Evolutionary conservation across 2,888 invertebrate species (phyloP).

Genomic region (Agrilus biguttatus): DNA sequence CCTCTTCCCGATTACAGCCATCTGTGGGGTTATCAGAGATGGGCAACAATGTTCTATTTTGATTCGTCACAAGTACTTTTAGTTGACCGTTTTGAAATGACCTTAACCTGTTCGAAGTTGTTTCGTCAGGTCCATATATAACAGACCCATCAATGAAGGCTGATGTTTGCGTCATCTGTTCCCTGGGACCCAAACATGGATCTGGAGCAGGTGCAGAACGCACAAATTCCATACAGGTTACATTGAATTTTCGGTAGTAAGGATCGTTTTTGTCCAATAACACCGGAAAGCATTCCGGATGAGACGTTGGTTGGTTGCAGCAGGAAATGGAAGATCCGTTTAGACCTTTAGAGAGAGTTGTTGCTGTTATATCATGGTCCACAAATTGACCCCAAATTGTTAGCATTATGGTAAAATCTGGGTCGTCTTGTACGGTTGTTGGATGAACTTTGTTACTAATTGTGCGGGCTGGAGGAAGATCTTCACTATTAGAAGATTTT

Average conservation of each 20-base stretch:
- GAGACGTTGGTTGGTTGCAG: constrained; percentile 37
- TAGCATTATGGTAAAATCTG: constrained; percentile 66
- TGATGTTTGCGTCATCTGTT: constrained; percentile 73
- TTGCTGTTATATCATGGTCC: constrained; percentile 78
- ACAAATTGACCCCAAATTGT: constrained; percentile 83
- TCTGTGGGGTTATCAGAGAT: constrained; percentile 54
- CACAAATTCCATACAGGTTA: constrained; percentile 75
- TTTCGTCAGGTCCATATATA: constrained; percentile 56
- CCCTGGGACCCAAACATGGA: constrained; percentile 63
- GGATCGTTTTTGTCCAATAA: constrained; percentile 50
- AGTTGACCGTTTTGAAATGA: constrained; percentile 42
- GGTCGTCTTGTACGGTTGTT: constrained; percentile 57
- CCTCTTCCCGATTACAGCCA: constrained; percentile 59
- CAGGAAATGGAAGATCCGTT: constrained; percentile 62
- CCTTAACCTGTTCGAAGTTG: constrained; percentile 37
- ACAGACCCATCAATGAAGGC: constrained; percentile 74
- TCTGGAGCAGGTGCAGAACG: constrained; percentile 66
- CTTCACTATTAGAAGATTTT: constrained; percentile 32
- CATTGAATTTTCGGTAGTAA: constrained; percentile 48
- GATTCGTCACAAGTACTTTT: constrained; percentile 45
- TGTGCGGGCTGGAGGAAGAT: constrained; percentile 59
- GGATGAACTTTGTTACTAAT: constrained; percentile 62
- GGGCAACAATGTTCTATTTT: constrained; percentile 56
- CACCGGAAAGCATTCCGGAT: constrained; percentile 76
- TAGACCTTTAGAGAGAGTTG: constrained; percentile 57